Percentiles rank a stretch among this genome's conserved stretches.
These are phyloP conservation scores for Parochlus steinenii DNA, from an alignment of 2,888 invertebrate genomes.

Conservation along the genomic window DNA sequence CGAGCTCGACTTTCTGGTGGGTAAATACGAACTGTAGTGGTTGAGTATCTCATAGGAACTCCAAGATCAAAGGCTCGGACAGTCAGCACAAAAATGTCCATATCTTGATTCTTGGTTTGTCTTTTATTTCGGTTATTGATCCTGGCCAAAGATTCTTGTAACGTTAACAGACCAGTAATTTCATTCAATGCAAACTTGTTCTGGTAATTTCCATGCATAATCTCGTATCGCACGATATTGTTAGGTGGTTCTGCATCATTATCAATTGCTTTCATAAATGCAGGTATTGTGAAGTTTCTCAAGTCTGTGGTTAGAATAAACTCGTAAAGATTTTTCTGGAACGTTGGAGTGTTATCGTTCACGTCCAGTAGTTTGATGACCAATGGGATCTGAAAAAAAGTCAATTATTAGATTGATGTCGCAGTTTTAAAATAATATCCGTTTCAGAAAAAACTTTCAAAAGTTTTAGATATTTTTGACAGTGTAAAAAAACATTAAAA, in stretches of 20 bases:
- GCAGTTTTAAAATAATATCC: no score
- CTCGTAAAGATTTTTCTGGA: slow-evolving; percentile 62
- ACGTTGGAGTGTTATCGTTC: slow-evolving; percentile 76
- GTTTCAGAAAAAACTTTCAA: no score
- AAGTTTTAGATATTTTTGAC: no score
- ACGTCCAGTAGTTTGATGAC: slow-evolving; percentile 59
- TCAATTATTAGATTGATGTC: no score
- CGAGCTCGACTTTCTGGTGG: slow-evolving; percentile 60
- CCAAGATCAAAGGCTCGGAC: slow-evolving; percentile 74
- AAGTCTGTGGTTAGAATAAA: slow-evolving; percentile 60
- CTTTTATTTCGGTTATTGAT: slow-evolving; percentile 37
- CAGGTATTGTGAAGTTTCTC: slow-evolving; percentile 56
- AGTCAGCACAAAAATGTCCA: slow-evolving; percentile 43
- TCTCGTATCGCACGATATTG: slow-evolving; percentile 69
- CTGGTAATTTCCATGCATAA: slow-evolving; percentile 58
- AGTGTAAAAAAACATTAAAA: no score
- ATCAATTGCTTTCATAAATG: slow-evolving; percentile 70
- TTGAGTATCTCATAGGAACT: slow-evolving; percentile 56
- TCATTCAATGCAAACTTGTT: slow-evolving; percentile 60
- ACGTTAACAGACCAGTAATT: slow-evolving; percentile 53
- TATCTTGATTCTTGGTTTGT: slow-evolving; percentile 32
- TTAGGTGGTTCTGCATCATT: slow-evolving; percentile 71
- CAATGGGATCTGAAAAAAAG: slow-evolving; percentile 36
- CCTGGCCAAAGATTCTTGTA: slow-evolving; percentile 35
- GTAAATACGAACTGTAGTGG: slow-evolving; percentile 57